A percentile compares a stretch with the other conserved stretches of the same genome.
These are phyloP conservation scores for Ursus arctos DNA, from an alignment of 2,113 vertebrate genomes.

Conservation along the genomic window DNA sequence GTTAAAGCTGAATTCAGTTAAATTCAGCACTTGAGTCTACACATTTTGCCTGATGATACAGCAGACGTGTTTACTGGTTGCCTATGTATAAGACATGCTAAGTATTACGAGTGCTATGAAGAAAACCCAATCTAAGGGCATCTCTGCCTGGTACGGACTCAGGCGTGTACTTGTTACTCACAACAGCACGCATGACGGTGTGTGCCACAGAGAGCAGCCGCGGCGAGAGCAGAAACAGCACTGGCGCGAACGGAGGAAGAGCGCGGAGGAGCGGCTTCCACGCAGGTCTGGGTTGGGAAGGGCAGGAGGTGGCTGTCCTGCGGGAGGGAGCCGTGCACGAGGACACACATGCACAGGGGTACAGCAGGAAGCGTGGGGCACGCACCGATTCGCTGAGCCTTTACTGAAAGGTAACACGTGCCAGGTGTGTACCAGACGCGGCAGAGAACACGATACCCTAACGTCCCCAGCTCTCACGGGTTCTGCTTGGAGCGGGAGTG, in stretches of 20 bases:
- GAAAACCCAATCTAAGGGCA: background rate
- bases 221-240: background rate
- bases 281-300: background rate
- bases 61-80: background rate
- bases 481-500: background rate
- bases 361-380: no score
- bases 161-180: background rate
- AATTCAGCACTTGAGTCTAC: background rate
- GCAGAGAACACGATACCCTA: no score
- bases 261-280: background rate
- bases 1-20: background rate
- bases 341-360: background rate
- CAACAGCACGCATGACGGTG: no score
- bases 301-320: background rate
- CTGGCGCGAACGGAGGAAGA: background rate
- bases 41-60: background rate
- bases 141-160: accelerated
- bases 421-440: no score
- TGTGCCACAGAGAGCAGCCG: background rate
- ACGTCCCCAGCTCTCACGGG: background rate
- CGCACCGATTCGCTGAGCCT: no score
- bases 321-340: background rate
- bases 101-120: background rate
- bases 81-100: background rate
- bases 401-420: no score